Conservation (phyloP, 2,888 invertebrate genomes). For the Tricholauxania praeusta region DNA sequence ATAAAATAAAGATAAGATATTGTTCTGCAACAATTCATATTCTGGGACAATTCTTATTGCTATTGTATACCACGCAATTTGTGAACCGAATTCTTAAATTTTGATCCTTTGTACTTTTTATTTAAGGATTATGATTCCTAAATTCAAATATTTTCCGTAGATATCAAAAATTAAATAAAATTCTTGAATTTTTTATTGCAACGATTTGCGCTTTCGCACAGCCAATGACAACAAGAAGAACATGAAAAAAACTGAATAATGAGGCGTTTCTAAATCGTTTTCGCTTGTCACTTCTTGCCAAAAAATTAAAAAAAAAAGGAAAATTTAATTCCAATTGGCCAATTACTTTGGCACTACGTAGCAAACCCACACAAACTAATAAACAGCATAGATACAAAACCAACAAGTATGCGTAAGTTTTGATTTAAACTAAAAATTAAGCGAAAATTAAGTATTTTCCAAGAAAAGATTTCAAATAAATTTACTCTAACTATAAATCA, state of each 20-base stretch:
- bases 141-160: no score
- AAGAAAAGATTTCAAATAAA: background rate
- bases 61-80: no score
- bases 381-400: constrained; percentile 7
- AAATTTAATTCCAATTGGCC: constrained; percentile 42
- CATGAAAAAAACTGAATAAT: constrained; percentile 1
- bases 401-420: constrained; percentile 8
- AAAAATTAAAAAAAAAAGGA: constrained; percentile 27
- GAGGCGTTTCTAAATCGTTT: constrained; percentile 37
- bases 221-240: no score
- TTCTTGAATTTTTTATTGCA: no score
- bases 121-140: no score
- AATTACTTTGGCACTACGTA: constrained; percentile 34
- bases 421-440: background rate
- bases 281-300: constrained; percentile 27
- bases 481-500: background rate
- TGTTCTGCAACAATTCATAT: no score
- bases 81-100: no score
- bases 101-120: no score
- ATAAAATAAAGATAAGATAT: no score
- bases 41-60: no score
- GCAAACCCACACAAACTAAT: background rate
- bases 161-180: no score
- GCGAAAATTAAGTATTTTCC: background rate
- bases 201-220: no score